These are phyloP conservation scores for Poecilobothrus nobilitatus DNA, from an alignment of 2,888 invertebrate species.

Conservation along the genomic window DNA sequence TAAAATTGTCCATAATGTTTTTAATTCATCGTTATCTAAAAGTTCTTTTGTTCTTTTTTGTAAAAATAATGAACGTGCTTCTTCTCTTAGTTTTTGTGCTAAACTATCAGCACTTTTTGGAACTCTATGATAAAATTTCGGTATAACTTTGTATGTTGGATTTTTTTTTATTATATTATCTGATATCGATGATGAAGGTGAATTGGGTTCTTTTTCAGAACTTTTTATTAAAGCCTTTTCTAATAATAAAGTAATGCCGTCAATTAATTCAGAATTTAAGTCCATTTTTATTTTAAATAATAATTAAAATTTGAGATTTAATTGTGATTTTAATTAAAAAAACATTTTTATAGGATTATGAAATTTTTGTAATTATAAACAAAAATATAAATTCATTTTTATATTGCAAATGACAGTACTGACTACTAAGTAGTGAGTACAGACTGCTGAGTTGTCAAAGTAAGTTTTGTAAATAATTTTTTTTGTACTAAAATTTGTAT, in stretches of 20 bases:
- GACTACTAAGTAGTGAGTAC: too few relatives aligned
- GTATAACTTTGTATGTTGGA: conserved; percentile 51
- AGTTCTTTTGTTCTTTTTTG: conserved; percentile 77
- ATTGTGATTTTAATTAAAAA: too few relatives aligned
- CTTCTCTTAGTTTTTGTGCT: conserved; percentile 75
- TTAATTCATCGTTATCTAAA: conserved; percentile 78
- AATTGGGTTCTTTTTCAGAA: background rate
- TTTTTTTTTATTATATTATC: conserved; percentile 18
- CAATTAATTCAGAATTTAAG: conserved; percentile 7
- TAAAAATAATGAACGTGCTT: conserved; percentile 77
- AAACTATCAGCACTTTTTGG: conserved; percentile 62
- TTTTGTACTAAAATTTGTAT: too few relatives aligned
- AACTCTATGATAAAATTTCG: conserved; percentile 66
- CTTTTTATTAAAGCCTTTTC: background rate
- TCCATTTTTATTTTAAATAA: background rate
- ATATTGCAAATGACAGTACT: too few relatives aligned
- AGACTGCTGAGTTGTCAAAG: too few relatives aligned
- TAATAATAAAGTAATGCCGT: background rate
- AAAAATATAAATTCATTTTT: too few relatives aligned
- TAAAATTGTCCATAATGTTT: conserved; percentile 72
- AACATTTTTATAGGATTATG: too few relatives aligned
- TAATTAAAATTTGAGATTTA: too few relatives aligned
- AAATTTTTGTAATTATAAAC: too few relatives aligned
- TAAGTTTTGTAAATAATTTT: too few relatives aligned
- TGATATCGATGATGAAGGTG: background rate